Conservation (phyloP, 2,888 invertebrate species). For the Seladonia tumulorum region DNA sequence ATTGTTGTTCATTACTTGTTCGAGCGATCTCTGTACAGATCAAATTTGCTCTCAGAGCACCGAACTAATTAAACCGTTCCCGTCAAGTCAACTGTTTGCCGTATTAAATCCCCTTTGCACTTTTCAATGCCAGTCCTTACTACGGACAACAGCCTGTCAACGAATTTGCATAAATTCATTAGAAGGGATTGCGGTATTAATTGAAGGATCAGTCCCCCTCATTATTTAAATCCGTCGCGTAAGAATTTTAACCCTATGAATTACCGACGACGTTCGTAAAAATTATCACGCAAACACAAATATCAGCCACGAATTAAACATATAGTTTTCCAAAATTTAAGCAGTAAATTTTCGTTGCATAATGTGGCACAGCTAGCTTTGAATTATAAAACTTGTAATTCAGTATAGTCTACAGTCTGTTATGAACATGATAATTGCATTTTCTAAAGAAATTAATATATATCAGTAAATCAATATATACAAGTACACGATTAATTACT, state of each 20-base stretch:
- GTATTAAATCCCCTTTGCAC: background rate
- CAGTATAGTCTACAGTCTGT: too few species aligned
- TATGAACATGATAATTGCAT: too few species aligned
- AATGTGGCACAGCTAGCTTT: too few species aligned
- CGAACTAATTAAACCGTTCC: conserved; percentile 11
- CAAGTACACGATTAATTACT: too few species aligned
- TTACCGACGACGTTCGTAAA: background rate
- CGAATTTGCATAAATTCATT: background rate
- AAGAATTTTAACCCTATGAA: background rate
- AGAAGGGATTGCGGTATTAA: background rate
- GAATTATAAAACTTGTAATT: too few species aligned
- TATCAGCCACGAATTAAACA: too few species aligned
- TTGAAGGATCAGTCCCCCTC: background rate
- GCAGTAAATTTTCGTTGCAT: too few species aligned
- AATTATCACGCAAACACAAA: background rate
- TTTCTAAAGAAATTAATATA: too few species aligned
- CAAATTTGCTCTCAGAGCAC: background rate
- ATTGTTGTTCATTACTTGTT: background rate
- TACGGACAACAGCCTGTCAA: background rate
- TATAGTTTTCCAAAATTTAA: too few species aligned
- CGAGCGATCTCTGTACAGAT: background rate
- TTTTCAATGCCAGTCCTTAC: background rate
- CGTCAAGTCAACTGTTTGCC: background rate
- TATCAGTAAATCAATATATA: too few species aligned
- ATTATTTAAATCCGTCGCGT: background rate